phyloP scores from a whole-genome alignment of 2,888 invertebrate genomes.

The Agonum fuliginosum region DNA sequence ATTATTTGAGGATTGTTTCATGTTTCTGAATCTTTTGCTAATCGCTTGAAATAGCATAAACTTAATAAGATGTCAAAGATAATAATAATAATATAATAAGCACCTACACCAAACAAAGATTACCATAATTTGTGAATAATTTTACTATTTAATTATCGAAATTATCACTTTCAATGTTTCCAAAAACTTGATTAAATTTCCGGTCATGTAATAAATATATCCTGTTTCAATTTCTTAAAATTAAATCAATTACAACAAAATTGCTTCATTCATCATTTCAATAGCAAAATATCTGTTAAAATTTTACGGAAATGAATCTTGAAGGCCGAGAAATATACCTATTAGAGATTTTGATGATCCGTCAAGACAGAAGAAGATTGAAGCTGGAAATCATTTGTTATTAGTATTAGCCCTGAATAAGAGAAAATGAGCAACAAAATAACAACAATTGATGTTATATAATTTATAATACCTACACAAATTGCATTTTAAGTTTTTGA shows the following conservation, averaged over 20 bases:
- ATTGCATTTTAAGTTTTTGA: neutral
- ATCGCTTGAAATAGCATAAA: neutral
- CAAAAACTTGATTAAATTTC: conserved; percentile 25
- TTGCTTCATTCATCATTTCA: conserved; percentile 4
- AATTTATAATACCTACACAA: neutral
- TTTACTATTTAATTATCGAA: neutral
- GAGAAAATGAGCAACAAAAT: neutral
- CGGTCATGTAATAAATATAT: conserved; percentile 16
- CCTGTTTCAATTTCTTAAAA: conserved; percentile 29
- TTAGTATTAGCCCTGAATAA: conserved; percentile 7
- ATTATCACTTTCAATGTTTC: conserved; percentile 35
- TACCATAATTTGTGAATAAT: conserved; percentile 3
- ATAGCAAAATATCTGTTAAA: neutral
- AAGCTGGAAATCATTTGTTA: neutral
- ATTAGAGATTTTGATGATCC: neutral
- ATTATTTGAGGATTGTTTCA: no score
- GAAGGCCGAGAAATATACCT: conserved; percentile 20
- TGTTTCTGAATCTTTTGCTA: neutral
- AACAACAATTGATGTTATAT: no score
- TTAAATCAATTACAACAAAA: conserved; percentile 31
- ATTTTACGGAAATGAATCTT: neutral
- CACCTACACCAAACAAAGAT: neutral
- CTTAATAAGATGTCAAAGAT: neutral
- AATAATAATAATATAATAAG: conserved; percentile 14
- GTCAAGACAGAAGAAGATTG: neutral